A percentile compares a stretch with the other conserved stretches of the same genome.
Evolutionary conservation across 2,888 invertebrate species (phyloP).

Genomic region (Cataglyphis altisquamis): DNA sequence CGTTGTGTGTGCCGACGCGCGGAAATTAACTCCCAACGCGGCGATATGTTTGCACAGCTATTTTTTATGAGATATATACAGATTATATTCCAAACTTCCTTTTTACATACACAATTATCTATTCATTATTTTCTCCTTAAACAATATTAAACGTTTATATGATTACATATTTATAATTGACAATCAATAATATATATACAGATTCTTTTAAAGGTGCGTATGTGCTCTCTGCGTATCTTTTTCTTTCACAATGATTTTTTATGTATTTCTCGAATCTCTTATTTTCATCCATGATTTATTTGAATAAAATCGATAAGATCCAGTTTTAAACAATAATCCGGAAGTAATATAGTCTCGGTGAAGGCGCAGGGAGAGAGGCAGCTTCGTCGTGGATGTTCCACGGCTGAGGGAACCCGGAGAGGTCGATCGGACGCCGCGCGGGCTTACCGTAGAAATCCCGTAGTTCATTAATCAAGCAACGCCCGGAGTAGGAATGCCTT

Average conservation of each 20-base stretch:
- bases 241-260: neutral
- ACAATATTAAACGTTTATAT: conserved; percentile 1
- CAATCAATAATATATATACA: neutral
- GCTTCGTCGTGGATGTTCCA: conserved; percentile 44
- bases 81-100: neutral
- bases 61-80: conserved; percentile 10
- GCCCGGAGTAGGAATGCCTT: conserved; percentile 84
- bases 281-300: neutral
- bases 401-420: conserved; percentile 58
- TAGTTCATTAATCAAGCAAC: conserved; percentile 85
- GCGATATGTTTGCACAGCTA: conserved; percentile 50
- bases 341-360: conserved; percentile 37
- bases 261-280: neutral
- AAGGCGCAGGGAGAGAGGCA: conserved; percentile 5
- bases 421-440: conserved; percentile 68
- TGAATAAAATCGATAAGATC: conserved; percentile 10
- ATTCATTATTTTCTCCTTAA: neutral
- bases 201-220: neutral
- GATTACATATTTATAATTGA: neutral
- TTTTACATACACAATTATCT: neutral
- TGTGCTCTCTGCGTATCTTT: neutral
- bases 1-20: conserved; percentile 45
- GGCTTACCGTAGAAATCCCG: conserved; percentile 80
- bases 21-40: conserved; percentile 62
- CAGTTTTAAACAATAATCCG: conserved; percentile 11